phyloP scores from a whole-genome alignment of 2,797 vertebrate species.

The Agapornis canus region DNA sequence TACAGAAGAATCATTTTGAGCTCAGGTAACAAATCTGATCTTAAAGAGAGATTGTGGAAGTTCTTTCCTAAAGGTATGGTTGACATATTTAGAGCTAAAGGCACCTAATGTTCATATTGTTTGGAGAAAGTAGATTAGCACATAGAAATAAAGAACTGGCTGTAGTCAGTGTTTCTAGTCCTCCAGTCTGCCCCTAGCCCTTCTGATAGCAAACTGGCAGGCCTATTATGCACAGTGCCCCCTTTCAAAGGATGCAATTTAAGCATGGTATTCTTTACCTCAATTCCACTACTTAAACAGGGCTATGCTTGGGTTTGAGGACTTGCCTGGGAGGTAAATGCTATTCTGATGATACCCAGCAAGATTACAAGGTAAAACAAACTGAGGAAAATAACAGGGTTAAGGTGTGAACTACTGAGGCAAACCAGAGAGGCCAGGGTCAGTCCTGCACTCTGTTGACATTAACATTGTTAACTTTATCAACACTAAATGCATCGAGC shows the following conservation, averaged over 20 bases:
- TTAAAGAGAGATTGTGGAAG: conserved; percentile 23
- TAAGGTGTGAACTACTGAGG: neutral
- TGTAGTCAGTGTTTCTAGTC: neutral
- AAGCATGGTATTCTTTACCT: neutral
- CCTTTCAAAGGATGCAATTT: neutral
- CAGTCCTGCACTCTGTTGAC: neutral
- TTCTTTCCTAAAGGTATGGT: conserved; percentile 35
- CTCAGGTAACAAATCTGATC: neutral
- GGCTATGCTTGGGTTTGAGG: neutral
- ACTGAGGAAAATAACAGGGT: neutral
- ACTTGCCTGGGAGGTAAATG: neutral
- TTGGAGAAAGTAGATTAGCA: conserved; percentile 32
- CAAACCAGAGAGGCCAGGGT: neutral
- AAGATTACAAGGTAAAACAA: neutral
- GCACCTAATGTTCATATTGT: conserved; percentile 13
- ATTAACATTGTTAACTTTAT: neutral
- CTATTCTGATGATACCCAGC: neutral
- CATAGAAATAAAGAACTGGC: conserved; percentile 2
- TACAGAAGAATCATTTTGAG: neutral
- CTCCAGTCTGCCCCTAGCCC: neutral
- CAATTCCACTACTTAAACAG: neutral
- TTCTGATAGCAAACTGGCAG: neutral
- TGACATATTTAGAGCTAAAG: conserved; percentile 50
- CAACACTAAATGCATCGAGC: neutral
- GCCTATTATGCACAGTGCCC: neutral